A percentile compares a stretch with the other conserved stretches of the same genome.
phyloP scores from a whole-genome alignment of 2,888 invertebrate genomes.

The Caenorhabditis sp. region DNA sequence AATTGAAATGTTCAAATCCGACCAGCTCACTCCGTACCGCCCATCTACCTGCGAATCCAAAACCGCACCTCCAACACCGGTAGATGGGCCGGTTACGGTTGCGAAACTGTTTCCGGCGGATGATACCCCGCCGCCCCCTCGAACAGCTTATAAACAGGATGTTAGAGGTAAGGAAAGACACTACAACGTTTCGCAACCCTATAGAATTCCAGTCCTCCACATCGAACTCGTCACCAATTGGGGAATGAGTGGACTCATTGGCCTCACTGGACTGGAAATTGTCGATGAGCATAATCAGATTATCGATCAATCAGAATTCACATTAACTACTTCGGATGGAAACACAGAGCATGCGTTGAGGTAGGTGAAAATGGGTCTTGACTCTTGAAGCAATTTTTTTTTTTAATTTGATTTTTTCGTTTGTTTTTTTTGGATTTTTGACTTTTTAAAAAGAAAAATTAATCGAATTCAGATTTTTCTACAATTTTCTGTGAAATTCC shows the following conservation, averaged over 20 bases:
- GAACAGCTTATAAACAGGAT: conserved; percentile 23
- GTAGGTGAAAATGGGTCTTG: no score
- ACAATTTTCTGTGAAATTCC: no score
- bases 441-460: no score
- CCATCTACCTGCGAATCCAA: conserved; percentile 55
- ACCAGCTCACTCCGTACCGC: conserved; percentile 50
- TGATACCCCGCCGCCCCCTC: neutral
- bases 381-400: no score
- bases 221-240: conserved; percentile 85
- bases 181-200: no score
- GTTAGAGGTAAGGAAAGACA: conserved; percentile 38
- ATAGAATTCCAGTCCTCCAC: conserved; percentile 76
- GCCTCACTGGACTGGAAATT: conserved; percentile 85
- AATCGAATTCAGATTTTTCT: no score
- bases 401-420: no score
- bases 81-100: neutral
- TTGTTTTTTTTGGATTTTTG: no score
- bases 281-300: conserved; percentile 73
- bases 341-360: conserved; percentile 8
- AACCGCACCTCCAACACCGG: conserved; percentile 25
- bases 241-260: conserved; percentile 85
- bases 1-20: conserved; percentile 10
- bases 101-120: conserved; percentile 6
- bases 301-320: conserved; percentile 32
- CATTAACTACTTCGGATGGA: conserved; percentile 24